phyloP scores from a whole-genome alignment of 2,797 vertebrate species.

The Enteromius unitaeniatus region DNA sequence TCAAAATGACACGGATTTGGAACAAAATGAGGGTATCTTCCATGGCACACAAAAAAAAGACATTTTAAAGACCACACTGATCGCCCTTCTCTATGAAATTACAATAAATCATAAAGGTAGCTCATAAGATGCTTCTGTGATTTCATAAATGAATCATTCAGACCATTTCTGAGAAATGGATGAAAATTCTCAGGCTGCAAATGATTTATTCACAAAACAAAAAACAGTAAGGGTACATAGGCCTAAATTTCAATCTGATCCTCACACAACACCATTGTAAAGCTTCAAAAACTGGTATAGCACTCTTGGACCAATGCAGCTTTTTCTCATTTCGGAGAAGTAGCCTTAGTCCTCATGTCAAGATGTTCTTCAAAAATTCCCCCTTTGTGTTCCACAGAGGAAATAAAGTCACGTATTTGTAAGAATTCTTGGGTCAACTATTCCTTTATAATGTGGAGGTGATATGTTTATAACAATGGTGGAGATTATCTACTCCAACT shows the following conservation, averaged over 20 bases:
- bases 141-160: neutral
- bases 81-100: neutral
- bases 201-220: neutral
- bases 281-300: neutral
- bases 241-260: neutral
- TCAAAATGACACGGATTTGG: neutral
- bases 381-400: neutral
- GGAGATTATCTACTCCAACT: neutral
- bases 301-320: neutral
- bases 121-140: neutral
- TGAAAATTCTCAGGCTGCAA: neutral
- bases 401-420: neutral
- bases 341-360: neutral
- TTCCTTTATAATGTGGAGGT: neutral
- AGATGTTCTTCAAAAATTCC: slow-evolving; percentile 3
- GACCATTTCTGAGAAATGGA: neutral
- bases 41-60: neutral
- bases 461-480: neutral
- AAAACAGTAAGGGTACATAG: neutral
- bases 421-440: neutral
- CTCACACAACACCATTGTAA: neutral
- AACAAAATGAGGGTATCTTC: neutral
- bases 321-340: neutral
- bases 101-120: neutral
- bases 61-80: neutral